Base-by-base conservation (phyloP, 2,797 vertebrate species). In the Anguilla obscura region DNA sequence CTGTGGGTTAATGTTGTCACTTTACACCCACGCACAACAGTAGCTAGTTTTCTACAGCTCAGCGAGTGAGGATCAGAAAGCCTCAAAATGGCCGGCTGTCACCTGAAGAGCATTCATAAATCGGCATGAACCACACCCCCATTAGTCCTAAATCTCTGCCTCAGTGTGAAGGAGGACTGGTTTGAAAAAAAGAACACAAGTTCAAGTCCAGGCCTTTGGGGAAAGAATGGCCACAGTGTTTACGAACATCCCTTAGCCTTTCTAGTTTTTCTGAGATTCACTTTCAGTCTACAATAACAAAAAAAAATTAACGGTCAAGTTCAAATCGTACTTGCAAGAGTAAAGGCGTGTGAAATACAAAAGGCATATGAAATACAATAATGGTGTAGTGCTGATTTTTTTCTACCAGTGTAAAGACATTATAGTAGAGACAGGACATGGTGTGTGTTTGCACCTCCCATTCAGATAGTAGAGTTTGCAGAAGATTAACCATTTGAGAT, bases 341-440 rank as follows among this genome's bases (percentile, higher is more conserved):
- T 52, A 58, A 36, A 69, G 50, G 3, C 0, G 50, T 71, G 69
- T 24, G 66, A 52, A 60, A 16, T 71, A 40, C 66, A 27, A 27
- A 7, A 7, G 54, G 54, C 30, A 30, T n/a, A 56, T 63, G 58
- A 40, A 89, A 76, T 88, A 71, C 88, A 88, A 87, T 85, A 0
- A 88, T 63, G 5, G 74, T 33, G 82, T 79, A 85, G 24, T 91
- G 87, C 92, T 91, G 85, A 92, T 93, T 94, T 93, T 93, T 93
- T 90, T 27, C 2, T 69, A 5, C 63, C 84, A 90, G 94, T 95
- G 93, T 94, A 94, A 93, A 95, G 91, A 94, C 69, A 89, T 90
- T 91, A 87, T 66, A 66, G 30, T 24, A 54, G 12, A 91, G 90
- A 58, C 84, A 84, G 88, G 91, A 90, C 91, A 91, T 87, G 88